These are phyloP conservation scores for Myiozetetes cayanensis DNA, from an alignment of 2,113 vertebrate species.

Conservation along the genomic window DNA sequence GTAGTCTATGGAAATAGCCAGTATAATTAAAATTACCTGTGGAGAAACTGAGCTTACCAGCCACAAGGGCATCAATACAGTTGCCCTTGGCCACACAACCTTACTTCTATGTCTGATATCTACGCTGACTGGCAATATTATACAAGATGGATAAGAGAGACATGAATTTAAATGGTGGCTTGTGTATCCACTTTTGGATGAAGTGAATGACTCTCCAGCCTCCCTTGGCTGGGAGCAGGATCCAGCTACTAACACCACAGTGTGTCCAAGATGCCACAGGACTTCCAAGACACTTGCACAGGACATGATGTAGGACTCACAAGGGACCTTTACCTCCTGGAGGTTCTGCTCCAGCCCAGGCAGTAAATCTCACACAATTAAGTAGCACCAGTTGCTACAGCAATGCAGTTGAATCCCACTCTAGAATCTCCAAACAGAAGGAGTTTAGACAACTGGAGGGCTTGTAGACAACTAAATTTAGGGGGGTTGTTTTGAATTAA, in stretches of 20 bases:
- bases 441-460: neutral
- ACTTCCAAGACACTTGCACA: rapidly evolving
- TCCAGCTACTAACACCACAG: neutral
- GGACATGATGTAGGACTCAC: neutral
- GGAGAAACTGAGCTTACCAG: neutral
- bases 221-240: neutral
- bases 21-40: neutral
- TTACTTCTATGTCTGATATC: neutral
- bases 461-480: neutral
- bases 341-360: neutral
- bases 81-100: neutral
- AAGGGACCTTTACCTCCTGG: neutral
- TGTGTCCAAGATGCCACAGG: neutral
- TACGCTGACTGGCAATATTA: neutral
- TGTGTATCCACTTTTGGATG: neutral
- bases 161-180: neutral
- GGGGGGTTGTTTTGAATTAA: neutral
- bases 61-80: no score
- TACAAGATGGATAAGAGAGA: neutral
- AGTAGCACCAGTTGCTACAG: neutral
- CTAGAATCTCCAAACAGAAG: neutral
- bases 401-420: neutral
- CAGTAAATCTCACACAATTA: neutral
- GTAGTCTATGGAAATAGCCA: neutral
- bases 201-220: neutral